Evolutionary conservation across 2,797 vertebrate genomes (phyloP).

Genomic region (Chaetodon trifasciatus): DNA sequence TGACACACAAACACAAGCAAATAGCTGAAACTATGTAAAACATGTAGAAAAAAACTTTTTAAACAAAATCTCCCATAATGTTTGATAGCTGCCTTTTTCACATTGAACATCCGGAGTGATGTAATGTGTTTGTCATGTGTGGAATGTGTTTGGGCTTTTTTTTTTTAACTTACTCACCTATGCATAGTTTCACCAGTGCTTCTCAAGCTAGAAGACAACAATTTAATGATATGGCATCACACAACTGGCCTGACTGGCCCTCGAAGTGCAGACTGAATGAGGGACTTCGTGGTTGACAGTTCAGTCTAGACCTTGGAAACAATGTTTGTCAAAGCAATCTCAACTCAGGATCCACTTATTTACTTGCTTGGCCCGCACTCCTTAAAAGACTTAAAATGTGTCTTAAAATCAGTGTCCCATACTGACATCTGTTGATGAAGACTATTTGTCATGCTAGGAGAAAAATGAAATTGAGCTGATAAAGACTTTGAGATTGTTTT

Average conservation of each 20-base stretch:
- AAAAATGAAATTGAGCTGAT: background rate
- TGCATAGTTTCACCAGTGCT: slow-evolving; percentile 26
- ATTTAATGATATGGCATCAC: slow-evolving; percentile 36
- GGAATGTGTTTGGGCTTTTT: slow-evolving; percentile 27
- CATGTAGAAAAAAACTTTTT: slow-evolving; percentile 26
- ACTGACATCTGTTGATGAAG: background rate
- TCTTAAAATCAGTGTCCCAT: no score
- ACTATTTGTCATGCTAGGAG: background rate
- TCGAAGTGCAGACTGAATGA: slow-evolving; percentile 14
- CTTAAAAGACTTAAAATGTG: background rate
- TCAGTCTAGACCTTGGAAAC: slow-evolving; percentile 27
- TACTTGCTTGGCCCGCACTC: background rate
- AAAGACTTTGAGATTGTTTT: background rate
- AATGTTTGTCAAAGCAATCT: background rate
- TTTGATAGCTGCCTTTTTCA: background rate
- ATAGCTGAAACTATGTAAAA: slow-evolving; percentile 30
- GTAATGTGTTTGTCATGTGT: slow-evolving; percentile 22
- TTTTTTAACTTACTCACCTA: slow-evolving; percentile 39
- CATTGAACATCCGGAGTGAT: background rate
- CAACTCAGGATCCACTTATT: background rate
- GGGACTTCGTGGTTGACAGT: slow-evolving; percentile 1
- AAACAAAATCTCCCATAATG: background rate
- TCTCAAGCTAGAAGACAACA: slow-evolving; percentile 20
- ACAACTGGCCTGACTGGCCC: slow-evolving; percentile 47
- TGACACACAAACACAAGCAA: slow-evolving; percentile 3